Evolutionary conservation across 2,113 vertebrate genomes (phyloP), one percentile per base, ranked within the genome.

Genomic region (Aviceda subcristata): DNA sequence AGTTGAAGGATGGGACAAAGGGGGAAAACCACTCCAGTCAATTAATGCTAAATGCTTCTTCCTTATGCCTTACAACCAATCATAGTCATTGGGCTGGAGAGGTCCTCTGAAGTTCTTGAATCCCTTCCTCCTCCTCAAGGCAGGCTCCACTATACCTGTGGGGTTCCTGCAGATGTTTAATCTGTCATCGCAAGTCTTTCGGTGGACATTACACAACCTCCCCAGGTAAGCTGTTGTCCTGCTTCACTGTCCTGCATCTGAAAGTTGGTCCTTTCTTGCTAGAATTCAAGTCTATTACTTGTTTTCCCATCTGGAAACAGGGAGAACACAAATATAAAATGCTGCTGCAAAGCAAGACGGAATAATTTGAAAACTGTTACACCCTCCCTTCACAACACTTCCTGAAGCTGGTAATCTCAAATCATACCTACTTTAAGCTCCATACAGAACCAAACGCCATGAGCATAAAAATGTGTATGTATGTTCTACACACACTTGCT

Each of bases 361-460:
- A 91, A 21, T 55, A 26, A 63, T 14, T 3, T 36, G 51, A 74
- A 86, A 92, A 71, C 18, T 24, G 38, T 27, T 84, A 32, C 11
- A 67, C 30, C 10, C 10, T 51, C 46, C 38, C 50, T 59, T 59
- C 56, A 41, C 29, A 63, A 30, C 17, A 66, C 46, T 11, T 55
- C 55, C 56, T 75, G 53, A 93, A 68, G 19, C 50, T 8, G 48
- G 20, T 21, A 41, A 90, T 56, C 55, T 64, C 62, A 50, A 56
- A 36, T 53, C 57, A 73, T 30, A 69, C 16, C 30, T 43, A 15
- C 57, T 30, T 90, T 27, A 79, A 88, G 16, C 16, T 88, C 39
- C n/a, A 20, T 10, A 51, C 4, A 76, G 23, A 90, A 60, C 81
- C 0, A 0, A 81, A 79, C 7, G 5, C 29, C 9, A 2, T 1